A percentile compares a stretch with the other conserved stretches of the same genome.
Conservation (phyloP, 1,140 invertebrate species). For the Nasonia vitripennis region DNA sequence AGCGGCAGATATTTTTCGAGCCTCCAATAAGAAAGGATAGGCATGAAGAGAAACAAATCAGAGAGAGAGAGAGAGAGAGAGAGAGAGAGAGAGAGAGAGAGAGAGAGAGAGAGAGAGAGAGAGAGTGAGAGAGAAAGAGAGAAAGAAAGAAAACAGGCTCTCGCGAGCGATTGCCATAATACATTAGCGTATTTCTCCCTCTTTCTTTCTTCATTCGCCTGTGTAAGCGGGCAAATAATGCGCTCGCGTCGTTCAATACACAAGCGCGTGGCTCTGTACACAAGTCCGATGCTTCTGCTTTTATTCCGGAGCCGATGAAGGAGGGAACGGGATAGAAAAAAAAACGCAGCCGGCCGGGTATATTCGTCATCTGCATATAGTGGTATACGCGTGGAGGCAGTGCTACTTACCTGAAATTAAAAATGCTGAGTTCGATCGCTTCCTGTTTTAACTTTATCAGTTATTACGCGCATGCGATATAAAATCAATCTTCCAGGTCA, state of each 20-base stretch:
- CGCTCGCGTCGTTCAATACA: neutral
- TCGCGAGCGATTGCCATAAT: slow-evolving; percentile 35
- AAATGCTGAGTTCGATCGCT: neutral
- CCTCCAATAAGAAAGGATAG: slow-evolving; percentile 39
- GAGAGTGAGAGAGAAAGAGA: neutral
- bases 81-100: neutral
- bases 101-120: neutral
- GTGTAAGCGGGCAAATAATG: slow-evolving; percentile 36
- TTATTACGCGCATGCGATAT: too few species aligned
- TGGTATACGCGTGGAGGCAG: too few species aligned
- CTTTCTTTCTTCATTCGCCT: slow-evolving; percentile 27
- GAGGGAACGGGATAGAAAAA: neutral
- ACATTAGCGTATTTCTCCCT: slow-evolving; percentile 35
- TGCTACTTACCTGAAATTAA: slow-evolving; percentile 23
- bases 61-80: neutral
- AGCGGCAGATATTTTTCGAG: slow-evolving; percentile 35
- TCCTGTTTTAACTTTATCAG: too few species aligned
- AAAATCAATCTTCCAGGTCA: too few species aligned
- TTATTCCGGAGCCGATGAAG: slow-evolving; percentile 27
- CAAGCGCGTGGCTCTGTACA: slow-evolving; percentile 11
- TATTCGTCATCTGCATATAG: neutral
- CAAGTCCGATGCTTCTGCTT: slow-evolving; percentile 14
- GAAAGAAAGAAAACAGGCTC: neutral
- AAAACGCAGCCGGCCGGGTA: neutral
- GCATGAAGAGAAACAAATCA: neutral